Percentiles rank a stretch among this genome's conserved stretches.
phyloP scores from a whole-genome alignment of 2,888 invertebrate genomes.

The Dolomedes plantarius region DNA sequence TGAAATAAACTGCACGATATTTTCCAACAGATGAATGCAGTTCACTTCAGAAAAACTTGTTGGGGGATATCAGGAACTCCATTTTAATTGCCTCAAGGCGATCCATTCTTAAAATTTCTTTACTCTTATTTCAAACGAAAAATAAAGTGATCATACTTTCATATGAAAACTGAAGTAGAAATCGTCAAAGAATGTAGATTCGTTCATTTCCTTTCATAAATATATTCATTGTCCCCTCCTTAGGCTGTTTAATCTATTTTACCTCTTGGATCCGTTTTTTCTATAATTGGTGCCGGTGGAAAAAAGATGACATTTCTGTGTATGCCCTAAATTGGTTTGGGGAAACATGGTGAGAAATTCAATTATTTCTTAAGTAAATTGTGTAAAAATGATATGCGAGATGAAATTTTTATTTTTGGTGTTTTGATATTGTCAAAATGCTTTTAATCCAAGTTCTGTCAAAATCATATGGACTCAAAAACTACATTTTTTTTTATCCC shows the following conservation, averaged over 20 bases:
- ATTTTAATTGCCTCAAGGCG: neutral
- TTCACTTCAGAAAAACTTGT: neutral
- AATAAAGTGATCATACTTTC: neutral
- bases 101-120: neutral
- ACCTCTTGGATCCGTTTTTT: neutral
- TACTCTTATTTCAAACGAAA: neutral
- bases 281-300: neutral
- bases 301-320: neutral
- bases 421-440: neutral
- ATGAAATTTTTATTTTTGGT: neutral
- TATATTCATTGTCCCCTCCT: neutral
- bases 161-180: neutral
- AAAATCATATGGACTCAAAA: neutral
- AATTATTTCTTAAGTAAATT: neutral
- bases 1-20: too few species aligned
- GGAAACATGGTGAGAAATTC: constrained; percentile 2
- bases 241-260: neutral
- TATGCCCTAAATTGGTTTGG: neutral
- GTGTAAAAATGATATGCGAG: neutral
- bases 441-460: neutral
- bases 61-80: neutral
- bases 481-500: too few species aligned
- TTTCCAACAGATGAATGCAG: neutral
- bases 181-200: neutral
- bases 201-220: neutral